Conservation (phyloP, 2,888 invertebrate genomes). For the Galerucella calmariensis region DNA sequence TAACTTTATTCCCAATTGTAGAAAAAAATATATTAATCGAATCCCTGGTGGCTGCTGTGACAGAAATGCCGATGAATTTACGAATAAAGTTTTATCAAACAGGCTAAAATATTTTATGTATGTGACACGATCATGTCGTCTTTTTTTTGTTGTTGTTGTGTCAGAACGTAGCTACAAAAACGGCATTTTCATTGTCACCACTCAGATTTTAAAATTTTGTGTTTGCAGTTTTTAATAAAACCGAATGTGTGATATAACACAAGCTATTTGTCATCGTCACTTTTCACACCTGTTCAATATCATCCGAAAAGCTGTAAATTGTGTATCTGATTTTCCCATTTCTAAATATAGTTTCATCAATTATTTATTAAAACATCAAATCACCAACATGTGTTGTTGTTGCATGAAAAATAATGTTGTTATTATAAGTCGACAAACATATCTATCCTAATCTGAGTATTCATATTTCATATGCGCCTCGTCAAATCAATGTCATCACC, state of each 20-base stretch:
- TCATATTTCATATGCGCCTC: no score
- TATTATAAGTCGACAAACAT: no score
- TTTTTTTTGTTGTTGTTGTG: not conserved
- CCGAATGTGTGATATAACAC: constrained; percentile 1
- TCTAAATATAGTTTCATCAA: not conserved
- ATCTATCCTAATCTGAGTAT: no score
- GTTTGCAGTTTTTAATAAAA: not conserved
- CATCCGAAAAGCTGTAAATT: not conserved
- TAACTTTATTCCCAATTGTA: no score
- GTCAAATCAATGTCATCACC: no score
- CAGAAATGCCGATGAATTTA: not conserved
- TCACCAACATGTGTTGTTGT: no score
- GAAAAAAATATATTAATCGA: no score
- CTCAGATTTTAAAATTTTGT: not conserved
- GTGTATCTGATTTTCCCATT: not conserved
- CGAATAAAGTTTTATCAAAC: not conserved
- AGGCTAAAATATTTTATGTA: not conserved
- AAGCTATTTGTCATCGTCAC: not conserved
- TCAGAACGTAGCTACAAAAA: not conserved
- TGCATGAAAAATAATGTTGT: no score
- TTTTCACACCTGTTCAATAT: not conserved
- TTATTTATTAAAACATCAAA: no score
- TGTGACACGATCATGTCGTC: not conserved
- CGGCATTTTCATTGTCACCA: constrained; percentile 1
- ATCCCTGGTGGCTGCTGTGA: not conserved